These are phyloP conservation scores for Hetaerina americana DNA, from an alignment of 1,140 invertebrate species.

Conservation along the genomic window DNA sequence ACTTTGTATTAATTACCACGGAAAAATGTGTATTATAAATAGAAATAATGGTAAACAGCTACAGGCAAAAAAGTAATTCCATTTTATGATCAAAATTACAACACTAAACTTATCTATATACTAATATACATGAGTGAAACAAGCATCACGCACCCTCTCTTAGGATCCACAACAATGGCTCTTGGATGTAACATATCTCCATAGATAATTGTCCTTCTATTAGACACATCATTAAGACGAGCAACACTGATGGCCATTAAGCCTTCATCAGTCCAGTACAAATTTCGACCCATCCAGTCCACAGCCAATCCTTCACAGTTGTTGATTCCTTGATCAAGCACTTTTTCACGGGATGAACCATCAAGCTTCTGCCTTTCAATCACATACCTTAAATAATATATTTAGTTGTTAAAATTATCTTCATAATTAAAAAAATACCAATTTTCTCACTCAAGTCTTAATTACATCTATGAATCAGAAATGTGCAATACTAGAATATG, in stretches of 20 bases:
- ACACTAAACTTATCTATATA: background rate
- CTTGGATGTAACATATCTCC: constrained; percentile 41
- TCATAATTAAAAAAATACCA: too few relatives aligned
- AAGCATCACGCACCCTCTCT: constrained; percentile 26
- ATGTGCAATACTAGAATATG: too few relatives aligned
- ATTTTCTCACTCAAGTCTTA: too few relatives aligned
- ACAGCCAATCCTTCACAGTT: constrained; percentile 57
- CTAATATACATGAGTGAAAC: constrained; percentile 4
- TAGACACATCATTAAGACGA: constrained; percentile 35
- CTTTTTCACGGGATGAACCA: constrained; percentile 25
- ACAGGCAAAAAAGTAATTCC: too few relatives aligned
- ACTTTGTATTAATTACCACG: too few relatives aligned
- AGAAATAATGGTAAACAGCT: too few relatives aligned
- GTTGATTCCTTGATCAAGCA: constrained; percentile 31
- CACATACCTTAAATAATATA: constrained; percentile 31
- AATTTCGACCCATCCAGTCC: constrained; percentile 64
- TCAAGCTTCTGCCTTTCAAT: constrained; percentile 33
- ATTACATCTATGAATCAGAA: too few relatives aligned
- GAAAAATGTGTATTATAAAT: too few relatives aligned
- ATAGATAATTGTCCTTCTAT: constrained; percentile 38
- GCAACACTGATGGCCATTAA: constrained; percentile 45
- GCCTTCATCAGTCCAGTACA: constrained; percentile 70
- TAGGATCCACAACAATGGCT: constrained; percentile 55
- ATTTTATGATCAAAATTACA: too few relatives aligned
- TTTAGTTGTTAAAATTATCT: too few relatives aligned